A percentile compares a stretch with the other conserved stretches of the same genome.
Evolutionary conservation across 2,888 invertebrate genomes (phyloP).

Genomic region (Melanotus villosus): DNA sequence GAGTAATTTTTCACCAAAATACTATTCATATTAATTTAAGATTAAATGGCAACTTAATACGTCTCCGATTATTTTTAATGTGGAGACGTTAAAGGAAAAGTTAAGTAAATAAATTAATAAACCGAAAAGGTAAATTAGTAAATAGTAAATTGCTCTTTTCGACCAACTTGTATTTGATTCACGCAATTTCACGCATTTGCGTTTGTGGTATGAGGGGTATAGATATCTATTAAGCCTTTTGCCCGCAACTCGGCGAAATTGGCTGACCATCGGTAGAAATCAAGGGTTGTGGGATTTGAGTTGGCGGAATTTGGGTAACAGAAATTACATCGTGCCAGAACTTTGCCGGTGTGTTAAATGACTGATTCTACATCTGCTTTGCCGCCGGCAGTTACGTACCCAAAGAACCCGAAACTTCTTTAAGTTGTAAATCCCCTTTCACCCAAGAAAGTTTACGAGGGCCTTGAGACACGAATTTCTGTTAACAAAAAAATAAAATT

Average conservation of each 20-base stretch:
- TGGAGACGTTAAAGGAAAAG: no score
- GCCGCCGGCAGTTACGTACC: not conserved
- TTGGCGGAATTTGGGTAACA: slow-evolving; percentile 7
- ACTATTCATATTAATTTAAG: no score
- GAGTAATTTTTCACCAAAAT: no score
- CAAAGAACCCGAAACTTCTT: not conserved
- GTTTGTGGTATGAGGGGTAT: not conserved
- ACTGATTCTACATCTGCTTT: not conserved
- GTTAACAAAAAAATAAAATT: not conserved
- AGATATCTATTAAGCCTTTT: slow-evolving; percentile 1
- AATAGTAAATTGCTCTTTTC: not conserved
- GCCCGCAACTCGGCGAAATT: slow-evolving; percentile 11
- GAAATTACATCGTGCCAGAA: not conserved
- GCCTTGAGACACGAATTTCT: not conserved
- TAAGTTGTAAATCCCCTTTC: not conserved
- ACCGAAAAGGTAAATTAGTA: not conserved
- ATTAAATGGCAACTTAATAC: no score
- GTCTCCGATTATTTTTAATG: no score
- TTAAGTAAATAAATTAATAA: no score
- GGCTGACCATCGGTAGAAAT: slow-evolving; percentile 13
- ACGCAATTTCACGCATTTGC: slow-evolving; percentile 1
- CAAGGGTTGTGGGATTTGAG: not conserved
- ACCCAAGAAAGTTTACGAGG: not conserved
- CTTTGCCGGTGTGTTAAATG: not conserved
- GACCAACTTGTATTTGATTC: not conserved